Base-by-base conservation (phyloP, 2,113 vertebrate genomes). In the Phylloscopus trochiloides region DNA sequence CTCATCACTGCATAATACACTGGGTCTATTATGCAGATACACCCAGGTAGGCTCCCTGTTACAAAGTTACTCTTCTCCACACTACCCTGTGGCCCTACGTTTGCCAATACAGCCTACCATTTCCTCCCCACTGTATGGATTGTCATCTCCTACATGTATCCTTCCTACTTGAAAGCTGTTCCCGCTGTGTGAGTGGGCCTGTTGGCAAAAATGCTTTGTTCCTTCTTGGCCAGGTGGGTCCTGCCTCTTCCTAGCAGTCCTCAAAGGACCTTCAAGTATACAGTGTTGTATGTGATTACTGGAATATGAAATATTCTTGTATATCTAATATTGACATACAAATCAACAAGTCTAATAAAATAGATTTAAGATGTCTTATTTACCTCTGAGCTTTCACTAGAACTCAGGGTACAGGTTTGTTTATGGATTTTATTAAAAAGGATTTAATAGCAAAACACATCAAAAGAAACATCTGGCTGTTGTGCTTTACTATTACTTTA, bases 141-240 rank as follows among this genome's bases (percentile, higher is more conserved):
- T 57, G 21, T 32, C 50, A 26, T 28, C 21, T 57, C 18, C 14
- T 50, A 18, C 32, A 12, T 19, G 7, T 16, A 22, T 36, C 9
- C 12, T 28, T 79, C 34, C 16, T 21, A 16, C 11, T 2, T 50
- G 17, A 26, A 72, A 36, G 34, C 5, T 48, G 18, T 63, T 25
- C 25, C 48, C 8, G 7, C 10, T 0, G 0, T 36, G 20, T 42
- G 57, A 88, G 14, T 17, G 17, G 14, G 3, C 4, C 14, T 32
- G 17, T 5, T 57, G 42, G 34, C 9, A 65, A 65, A 54, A 57
- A 32, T 22, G 5, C 7, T 50, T 26, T 26, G 7, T 4, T 42
- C 25, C 9, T 31, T 50, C 36, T 50, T 29, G 29, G 6, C 34
- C 21, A 57, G 25, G 34, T 22, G 50, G 17, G 63, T 32, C 21